Evolutionary conservation across 2,888 invertebrate species (phyloP), one percentile per base, ranked within the genome.

Genomic region (Tetranychus truncatus): DNA sequence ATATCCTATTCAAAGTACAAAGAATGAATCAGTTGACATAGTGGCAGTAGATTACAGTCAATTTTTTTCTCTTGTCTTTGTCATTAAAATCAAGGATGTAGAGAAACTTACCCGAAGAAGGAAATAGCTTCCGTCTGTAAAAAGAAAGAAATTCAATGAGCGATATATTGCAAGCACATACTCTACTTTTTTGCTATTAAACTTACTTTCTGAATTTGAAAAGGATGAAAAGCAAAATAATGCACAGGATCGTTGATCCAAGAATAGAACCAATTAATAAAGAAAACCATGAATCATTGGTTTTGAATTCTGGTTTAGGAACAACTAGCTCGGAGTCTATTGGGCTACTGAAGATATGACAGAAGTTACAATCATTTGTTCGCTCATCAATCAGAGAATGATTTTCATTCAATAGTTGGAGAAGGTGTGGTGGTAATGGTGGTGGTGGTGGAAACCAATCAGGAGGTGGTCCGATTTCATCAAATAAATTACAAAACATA

Each of bases 161-260:
- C 7, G 55, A 55, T 2, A 55, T 15, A 55, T 55, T 55, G 0
- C 9, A 55, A 55, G 55, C 6, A 55, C 3, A 55, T 15, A 55
- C 15, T 2, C 9, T 46, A 46, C 8, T 11, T 46, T 34, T 18
- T 24, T 0, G 4, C 7, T 44, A n/a, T 5, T 24, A 45, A 45
- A 88, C 88, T 87, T 84, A 91, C 91, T 91, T 90, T 87, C 91
- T 87, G 83, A 91, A 91, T 82, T 90, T 89, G 77, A 91, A 86
- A 74, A 91, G 85, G 81, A 91, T 88, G 76, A 91, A 85, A 0
- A 91, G 90, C 66, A 91, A 84, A 34, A 91, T 83, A 4, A 90
- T 88, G 18, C 90, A 91, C 74, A 92, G 85, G 78, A 91, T 87
- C 66, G 91, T 86, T 21, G 91, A 89, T 5, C 89, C 90, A 79